Conservation (phyloP, 2,113 vertebrate genomes). For the Rhegmatorhina hoffmannsi region DNA sequence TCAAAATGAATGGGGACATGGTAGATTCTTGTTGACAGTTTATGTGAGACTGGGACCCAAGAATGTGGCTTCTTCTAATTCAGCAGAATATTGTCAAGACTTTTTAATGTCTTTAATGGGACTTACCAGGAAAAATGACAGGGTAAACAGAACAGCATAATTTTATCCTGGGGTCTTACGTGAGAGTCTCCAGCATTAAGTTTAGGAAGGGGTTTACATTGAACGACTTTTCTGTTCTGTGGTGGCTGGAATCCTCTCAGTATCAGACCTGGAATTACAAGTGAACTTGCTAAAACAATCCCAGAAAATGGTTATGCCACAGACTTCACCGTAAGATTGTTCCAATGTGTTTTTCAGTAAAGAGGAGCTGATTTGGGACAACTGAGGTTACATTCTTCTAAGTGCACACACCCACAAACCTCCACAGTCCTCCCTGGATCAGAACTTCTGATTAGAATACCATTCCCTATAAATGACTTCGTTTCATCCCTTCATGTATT, state of each 20-base stretch:
- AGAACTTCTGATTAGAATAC: not conserved
- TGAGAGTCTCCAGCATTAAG: not conserved
- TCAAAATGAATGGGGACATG: accelerated
- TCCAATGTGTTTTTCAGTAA: not conserved
- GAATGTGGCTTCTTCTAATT: not conserved
- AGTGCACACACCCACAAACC: not conserved
- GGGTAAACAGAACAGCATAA: not conserved
- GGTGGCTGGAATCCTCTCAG: not conserved
- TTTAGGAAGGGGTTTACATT: not conserved
- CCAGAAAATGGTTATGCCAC: not conserved
- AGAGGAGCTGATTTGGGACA: not conserved
- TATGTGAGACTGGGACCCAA: not conserved
- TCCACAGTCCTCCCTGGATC: not conserved
- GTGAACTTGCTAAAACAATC: not conserved
- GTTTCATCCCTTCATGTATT: not conserved
- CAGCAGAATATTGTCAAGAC: not conserved
- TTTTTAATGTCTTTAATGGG: not conserved
- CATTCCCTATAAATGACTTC: not conserved
- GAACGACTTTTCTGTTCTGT: not conserved
- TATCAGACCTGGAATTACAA: not conserved
- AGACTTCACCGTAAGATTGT: not conserved
- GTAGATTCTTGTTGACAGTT: not conserved
- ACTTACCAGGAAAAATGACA: not conserved
- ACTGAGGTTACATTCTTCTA: not conserved
- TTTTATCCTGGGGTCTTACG: not conserved